Conservation (phyloP, 1,140 invertebrate species). For the Tetragonula clypearis region DNA sequence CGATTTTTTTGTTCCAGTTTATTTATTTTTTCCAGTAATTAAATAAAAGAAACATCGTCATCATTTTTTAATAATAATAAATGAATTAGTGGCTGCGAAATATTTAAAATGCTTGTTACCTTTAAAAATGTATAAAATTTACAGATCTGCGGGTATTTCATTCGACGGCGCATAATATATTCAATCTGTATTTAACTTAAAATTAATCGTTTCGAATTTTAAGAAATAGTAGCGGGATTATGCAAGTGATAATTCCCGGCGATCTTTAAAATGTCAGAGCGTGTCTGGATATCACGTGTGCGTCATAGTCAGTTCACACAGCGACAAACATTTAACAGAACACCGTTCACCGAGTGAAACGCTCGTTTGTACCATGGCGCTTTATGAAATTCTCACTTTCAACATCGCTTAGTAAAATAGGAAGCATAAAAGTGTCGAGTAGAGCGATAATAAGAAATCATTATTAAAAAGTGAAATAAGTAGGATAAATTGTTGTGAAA, state of each 20-base stretch:
- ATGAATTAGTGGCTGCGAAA: no score
- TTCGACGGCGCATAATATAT: no score
- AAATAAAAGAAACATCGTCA: no score
- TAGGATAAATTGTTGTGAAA: not conserved
- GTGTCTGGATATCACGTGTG: not conserved
- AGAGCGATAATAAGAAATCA: not conserved
- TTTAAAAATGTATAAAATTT: no score
- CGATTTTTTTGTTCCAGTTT: no score
- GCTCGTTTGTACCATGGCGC: not conserved
- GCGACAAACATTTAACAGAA: not conserved
- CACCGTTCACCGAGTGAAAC: not conserved
- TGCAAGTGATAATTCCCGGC: not conserved
- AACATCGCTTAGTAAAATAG: not conserved
- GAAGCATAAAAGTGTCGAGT: not conserved
- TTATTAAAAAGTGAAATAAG: not conserved
- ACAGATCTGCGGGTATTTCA: no score
- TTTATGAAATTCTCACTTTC: conserved; percentile 12
- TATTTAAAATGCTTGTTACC: no score
- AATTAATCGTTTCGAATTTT: not conserved
- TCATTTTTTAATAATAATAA: no score
- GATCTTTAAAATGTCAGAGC: conserved; percentile 18
- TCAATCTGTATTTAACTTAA: not conserved
- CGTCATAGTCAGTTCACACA: not conserved
- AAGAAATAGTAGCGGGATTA: not conserved
- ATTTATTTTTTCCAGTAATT: no score